phyloP scores from a whole-genome alignment of 2,113 vertebrate genomes.

The Aegotheles bennettii region DNA sequence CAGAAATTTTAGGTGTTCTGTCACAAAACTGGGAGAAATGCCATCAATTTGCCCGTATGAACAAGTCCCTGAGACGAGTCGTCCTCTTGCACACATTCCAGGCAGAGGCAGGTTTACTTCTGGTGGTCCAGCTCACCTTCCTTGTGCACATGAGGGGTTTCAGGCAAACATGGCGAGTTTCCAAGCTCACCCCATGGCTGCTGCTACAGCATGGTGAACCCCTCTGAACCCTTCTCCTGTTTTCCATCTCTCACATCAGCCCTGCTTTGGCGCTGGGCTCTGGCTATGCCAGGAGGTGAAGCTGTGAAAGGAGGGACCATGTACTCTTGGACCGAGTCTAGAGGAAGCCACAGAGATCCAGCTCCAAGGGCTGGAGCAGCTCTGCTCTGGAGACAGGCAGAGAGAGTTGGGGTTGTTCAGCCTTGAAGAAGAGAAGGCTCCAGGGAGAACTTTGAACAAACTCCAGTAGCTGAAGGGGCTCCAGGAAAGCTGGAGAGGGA shows the following conservation, averaged over 20 bases:
- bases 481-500: too few relatives aligned
- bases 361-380: too few relatives aligned
- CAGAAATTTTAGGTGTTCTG: neutral
- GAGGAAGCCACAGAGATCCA: too few relatives aligned
- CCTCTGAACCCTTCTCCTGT: neutral
- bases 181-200: too few relatives aligned
- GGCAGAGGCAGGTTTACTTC: neutral
- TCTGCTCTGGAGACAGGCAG: too few relatives aligned
- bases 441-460: too few relatives aligned
- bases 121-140: neutral
- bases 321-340: too few relatives aligned
- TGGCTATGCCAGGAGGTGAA: neutral
- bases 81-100: fast-evolving
- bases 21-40: neutral
- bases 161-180: neutral
- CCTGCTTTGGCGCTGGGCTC: fast-evolving
- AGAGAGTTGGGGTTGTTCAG: too few relatives aligned
- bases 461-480: too few relatives aligned
- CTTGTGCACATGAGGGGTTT: neutral
- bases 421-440: too few relatives aligned
- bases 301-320: neutral
- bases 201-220: neutral
- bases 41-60: fast-evolving
- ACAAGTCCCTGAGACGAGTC: fast-evolving
- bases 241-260: fast-evolving